These are phyloP conservation scores for Acanthis flammea DNA, from an alignment of 2,797 vertebrate species.

Conservation along the genomic window DNA sequence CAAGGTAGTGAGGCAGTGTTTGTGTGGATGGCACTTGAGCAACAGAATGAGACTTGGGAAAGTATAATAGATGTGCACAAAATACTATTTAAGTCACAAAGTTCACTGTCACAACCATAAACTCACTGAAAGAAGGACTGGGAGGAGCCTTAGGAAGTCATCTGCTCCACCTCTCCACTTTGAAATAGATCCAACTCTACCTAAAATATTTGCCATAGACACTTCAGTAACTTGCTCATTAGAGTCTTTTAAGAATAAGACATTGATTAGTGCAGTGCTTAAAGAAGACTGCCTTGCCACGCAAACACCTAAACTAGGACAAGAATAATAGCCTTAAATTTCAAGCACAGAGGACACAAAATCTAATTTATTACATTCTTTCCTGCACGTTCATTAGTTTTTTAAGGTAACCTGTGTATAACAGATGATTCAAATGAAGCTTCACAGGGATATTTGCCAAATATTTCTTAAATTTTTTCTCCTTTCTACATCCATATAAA, in stretches of 20 bases:
- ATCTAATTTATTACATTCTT: neutral
- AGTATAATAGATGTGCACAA: neutral
- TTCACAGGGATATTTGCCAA: neutral
- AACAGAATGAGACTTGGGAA: neutral
- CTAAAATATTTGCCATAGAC: neutral
- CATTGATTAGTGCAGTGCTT: neutral
- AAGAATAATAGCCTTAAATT: neutral
- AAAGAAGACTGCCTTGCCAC: neutral
- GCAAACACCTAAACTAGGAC: neutral
- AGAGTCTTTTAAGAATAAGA: neutral
- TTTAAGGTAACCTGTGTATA: neutral
- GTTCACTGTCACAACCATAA: neutral
- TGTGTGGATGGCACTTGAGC: neutral
- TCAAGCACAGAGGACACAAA: neutral
- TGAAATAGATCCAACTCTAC: neutral
- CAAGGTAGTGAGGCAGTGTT: neutral
- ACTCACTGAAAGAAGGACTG: neutral
- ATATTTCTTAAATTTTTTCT: neutral
- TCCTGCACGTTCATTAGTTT: neutral
- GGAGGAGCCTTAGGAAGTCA: neutral
- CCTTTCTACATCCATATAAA: neutral
- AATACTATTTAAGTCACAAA: neutral
- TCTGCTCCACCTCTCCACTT: neutral
- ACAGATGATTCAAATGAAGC: neutral
- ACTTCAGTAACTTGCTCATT: neutral